A percentile compares a stretch with the other conserved stretches of the same genome.
phyloP scores from a whole-genome alignment of 2,888 invertebrate genomes.

The Lasioglossum calceatum region DNA sequence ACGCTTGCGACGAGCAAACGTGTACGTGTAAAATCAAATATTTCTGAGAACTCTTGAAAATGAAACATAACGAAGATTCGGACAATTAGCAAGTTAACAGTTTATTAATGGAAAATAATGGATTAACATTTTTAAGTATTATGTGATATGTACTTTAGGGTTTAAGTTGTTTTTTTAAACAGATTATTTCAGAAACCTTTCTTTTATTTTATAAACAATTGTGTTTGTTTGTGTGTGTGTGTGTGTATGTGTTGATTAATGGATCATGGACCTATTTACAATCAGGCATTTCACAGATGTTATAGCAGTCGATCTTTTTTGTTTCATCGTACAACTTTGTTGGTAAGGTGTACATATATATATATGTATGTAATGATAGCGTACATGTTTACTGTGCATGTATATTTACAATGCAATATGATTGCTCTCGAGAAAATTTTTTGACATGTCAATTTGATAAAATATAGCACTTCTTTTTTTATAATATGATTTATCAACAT shows the following conservation, averaged over 20 bases:
- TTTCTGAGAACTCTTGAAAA: slow-evolving; percentile 29
- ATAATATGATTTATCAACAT: slow-evolving; percentile 57
- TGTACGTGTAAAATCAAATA: slow-evolving; percentile 17
- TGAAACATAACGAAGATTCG: slow-evolving; percentile 49
- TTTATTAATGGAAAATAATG: slow-evolving; percentile 71
- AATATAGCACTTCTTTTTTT: slow-evolving; percentile 61
- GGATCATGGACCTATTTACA: slow-evolving; percentile 67
- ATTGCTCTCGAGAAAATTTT: slow-evolving; percentile 60
- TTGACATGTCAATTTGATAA: slow-evolving; percentile 55
- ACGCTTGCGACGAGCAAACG: slow-evolving; percentile 11
- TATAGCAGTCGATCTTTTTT: slow-evolving; percentile 47
- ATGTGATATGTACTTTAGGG: slow-evolving; percentile 67
- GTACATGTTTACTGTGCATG: slow-evolving; percentile 55
- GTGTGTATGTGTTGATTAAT: slow-evolving; percentile 31
- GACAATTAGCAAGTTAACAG: slow-evolving; percentile 51
- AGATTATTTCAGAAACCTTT: slow-evolving; percentile 48
- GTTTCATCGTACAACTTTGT: slow-evolving; percentile 24
- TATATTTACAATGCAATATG: slow-evolving; percentile 67
- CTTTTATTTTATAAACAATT: slow-evolving; percentile 60
- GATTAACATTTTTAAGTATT: slow-evolving; percentile 69
- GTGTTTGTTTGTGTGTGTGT: slow-evolving; percentile 19
- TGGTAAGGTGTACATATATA: slow-evolving; percentile 21
- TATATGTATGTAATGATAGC: slow-evolving; percentile 39
- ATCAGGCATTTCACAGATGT: slow-evolving; percentile 52
- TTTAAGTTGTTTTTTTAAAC: slow-evolving; percentile 54